These are phyloP conservation scores for Charanyca ferruginea DNA, from an alignment of 2,888 invertebrate genomes.

Conservation along the genomic window DNA sequence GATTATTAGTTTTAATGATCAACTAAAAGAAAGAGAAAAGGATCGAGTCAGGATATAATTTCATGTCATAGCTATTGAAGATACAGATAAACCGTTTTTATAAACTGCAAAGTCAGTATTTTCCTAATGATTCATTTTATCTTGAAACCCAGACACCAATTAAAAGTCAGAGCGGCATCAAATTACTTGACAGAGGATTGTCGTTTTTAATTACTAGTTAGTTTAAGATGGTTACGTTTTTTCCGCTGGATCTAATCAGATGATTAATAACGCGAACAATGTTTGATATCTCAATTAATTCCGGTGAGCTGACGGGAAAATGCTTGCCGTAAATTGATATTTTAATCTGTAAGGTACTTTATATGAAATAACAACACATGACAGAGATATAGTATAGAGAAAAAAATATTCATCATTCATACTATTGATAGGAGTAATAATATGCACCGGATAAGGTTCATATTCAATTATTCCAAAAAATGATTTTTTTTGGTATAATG, in stretches of 20 bases:
- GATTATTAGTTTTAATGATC: background rate
- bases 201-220: conserved; percentile 44
- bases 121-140: conserved; percentile 31
- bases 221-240: conserved; percentile 28
- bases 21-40: background rate
- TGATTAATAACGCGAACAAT: background rate
- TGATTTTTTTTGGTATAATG: too few relatives aligned
- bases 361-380: too few relatives aligned
- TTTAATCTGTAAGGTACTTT: too few relatives aligned
- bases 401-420: too few relatives aligned
- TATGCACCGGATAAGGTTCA: too few relatives aligned
- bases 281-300: conserved; percentile 3
- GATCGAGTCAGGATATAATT: background rate
- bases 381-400: too few relatives aligned
- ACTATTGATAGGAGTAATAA: too few relatives aligned
- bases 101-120: conserved; percentile 2
- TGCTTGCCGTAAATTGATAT: background rate
- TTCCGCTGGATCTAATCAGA: conserved; percentile 5
- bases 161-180: conserved; percentile 32
- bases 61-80: background rate
- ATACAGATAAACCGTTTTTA: conserved; percentile 3
- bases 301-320: background rate
- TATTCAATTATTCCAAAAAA: too few relatives aligned
- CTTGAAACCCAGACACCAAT: conserved; percentile 40
- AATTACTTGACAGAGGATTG: conserved; percentile 37